Percentiles rank a stretch among this genome's conserved stretches.
Evolutionary conservation across 2,113 vertebrate genomes (phyloP).

Genomic region (Gymnorhina tibicen): DNA sequence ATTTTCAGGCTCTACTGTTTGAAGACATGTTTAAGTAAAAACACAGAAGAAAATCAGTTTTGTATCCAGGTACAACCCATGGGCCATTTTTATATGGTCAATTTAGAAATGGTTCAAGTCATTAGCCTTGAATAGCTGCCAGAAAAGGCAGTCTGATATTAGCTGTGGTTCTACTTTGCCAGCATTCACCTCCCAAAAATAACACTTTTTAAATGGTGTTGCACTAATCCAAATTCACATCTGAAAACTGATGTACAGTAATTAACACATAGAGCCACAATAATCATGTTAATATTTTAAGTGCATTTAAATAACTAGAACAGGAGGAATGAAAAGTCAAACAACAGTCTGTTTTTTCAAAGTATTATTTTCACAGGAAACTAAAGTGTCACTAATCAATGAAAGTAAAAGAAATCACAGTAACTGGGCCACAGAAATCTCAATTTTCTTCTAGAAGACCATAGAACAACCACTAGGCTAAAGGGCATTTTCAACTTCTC

Average conservation of each 20-base stretch:
- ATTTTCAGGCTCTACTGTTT: background rate
- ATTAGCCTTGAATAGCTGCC: background rate
- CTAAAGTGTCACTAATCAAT: background rate
- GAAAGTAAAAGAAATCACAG: background rate
- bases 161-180: background rate
- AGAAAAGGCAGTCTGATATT: background rate
- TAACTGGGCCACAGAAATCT: background rate
- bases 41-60: background rate
- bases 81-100: fast-evolving
- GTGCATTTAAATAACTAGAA: background rate
- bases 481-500: background rate
- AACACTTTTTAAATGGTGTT: background rate
- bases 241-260: background rate
- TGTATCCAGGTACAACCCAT: background rate
- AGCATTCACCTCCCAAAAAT: background rate
- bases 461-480: background rate
- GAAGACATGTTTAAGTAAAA: background rate
- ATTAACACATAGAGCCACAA: background rate
- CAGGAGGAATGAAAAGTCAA: background rate
- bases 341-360: background rate
- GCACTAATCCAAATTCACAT: background rate
- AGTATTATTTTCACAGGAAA: background rate
- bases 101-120: background rate
- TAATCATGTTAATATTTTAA: background rate
- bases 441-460: background rate